Percentiles rank a stretch among this genome's conserved stretches.
phyloP scores from a whole-genome alignment of 2,113 vertebrate species.

The Synodontis membranacea region DNA sequence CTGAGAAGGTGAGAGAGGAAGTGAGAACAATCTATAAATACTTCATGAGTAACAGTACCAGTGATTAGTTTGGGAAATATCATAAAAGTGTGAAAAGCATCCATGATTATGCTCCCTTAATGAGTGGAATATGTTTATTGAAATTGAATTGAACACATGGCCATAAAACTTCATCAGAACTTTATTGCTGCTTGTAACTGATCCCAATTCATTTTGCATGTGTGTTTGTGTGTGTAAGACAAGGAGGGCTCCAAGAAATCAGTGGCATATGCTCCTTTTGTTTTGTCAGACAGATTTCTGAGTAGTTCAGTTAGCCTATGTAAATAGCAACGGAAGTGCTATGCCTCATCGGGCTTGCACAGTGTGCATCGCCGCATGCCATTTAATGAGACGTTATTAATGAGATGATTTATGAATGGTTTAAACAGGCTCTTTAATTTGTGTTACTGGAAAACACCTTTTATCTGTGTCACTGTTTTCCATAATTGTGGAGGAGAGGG shows the following conservation, averaged over 20 bases:
- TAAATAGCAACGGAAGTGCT: constrained; percentile 25
- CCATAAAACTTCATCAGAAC: background rate
- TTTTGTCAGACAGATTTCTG: background rate
- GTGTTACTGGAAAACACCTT: constrained; percentile 12
- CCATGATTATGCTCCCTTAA: background rate
- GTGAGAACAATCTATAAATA: constrained; percentile 36
- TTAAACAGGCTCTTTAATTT: constrained; percentile 21
- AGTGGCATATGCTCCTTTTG: background rate
- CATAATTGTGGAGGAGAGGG: background rate
- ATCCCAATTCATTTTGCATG: background rate
- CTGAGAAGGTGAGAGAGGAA: background rate
- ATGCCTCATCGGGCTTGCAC: constrained; percentile 20
- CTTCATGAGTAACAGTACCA: constrained; percentile 18
- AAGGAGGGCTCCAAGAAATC: background rate
- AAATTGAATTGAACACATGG: background rate
- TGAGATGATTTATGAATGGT: constrained; percentile 45
- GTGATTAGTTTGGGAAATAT: constrained; percentile 8
- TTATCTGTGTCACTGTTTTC: constrained; percentile 26
- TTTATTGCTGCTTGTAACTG: background rate
- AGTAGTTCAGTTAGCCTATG: background rate
- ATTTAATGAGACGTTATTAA: constrained; percentile 29
- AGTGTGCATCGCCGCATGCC: background rate
- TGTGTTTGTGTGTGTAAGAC: constrained; percentile 15
- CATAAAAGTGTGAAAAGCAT: background rate
- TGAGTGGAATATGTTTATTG: background rate